Percentiles rank a stretch among this genome's conserved stretches.
Evolutionary conservation across 2,797 vertebrate genomes (phyloP).

Genomic region (Acipenser transmontanus): DNA sequence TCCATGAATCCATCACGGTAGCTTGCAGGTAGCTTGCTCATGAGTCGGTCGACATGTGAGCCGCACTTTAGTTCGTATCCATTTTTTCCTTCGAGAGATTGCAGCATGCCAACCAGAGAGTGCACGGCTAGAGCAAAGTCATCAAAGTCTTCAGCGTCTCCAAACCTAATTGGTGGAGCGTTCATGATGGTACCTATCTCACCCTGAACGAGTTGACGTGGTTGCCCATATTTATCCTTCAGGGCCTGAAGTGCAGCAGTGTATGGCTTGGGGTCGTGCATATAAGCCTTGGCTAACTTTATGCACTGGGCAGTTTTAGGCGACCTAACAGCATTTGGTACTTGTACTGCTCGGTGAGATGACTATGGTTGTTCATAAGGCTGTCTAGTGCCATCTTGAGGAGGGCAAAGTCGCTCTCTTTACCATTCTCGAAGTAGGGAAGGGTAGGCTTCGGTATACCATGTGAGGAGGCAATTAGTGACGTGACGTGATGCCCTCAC

Average conservation of each 20-base stretch:
- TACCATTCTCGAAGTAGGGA: too few relatives aligned
- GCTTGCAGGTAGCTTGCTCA: constrained; percentile 16
- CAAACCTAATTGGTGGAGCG: not conserved
- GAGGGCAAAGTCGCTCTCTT: too few relatives aligned
- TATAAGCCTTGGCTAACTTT: not conserved
- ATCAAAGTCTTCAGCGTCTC: not conserved
- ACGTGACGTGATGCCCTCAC: too few relatives aligned
- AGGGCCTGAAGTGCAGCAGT: not conserved
- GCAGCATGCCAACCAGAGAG: too few relatives aligned
- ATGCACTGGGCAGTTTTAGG: not conserved
- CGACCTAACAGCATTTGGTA: not conserved
- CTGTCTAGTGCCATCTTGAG: too few relatives aligned
- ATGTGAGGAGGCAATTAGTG: too few relatives aligned
- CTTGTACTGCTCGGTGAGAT: not conserved
- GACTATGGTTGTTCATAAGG: too few relatives aligned
- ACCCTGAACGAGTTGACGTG: not conserved
- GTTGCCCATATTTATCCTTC: not conserved
- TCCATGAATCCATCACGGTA: constrained; percentile 14
- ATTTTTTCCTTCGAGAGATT: too few relatives aligned
- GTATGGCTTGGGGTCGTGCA: not conserved
- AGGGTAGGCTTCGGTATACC: too few relatives aligned
- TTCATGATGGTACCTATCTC: not conserved
- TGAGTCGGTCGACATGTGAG: not conserved
- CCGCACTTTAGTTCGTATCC: too few relatives aligned
- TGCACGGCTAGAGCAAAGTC: too few relatives aligned